These are phyloP conservation scores for Labia minor DNA, from an alignment of 2,888 invertebrate species.

Conservation along the genomic window DNA sequence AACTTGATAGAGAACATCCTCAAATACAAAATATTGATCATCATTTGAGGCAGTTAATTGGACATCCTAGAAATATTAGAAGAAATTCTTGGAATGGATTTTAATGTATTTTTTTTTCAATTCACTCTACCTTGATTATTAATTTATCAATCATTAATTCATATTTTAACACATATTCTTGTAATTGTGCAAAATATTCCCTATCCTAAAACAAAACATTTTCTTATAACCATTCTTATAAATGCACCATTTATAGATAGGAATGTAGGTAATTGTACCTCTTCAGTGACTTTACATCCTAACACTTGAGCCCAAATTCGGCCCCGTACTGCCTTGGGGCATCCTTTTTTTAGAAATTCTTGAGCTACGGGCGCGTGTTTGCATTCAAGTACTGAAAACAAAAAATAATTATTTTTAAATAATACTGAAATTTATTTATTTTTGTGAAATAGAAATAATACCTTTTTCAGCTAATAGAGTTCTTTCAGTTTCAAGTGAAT, in stretches of 20 bases:
- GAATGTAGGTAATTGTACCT: too few species aligned
- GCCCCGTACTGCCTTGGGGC: conserved; percentile 68
- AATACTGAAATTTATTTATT: not conserved
- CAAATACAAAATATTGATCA: conserved; percentile 95
- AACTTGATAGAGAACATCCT: conserved; percentile 87
- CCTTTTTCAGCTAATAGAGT: conserved; percentile 59
- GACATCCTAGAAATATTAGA: conserved; percentile 52
- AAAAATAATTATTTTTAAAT: not conserved
- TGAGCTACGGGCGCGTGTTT: conserved; percentile 81
- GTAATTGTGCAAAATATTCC: conserved; percentile 67
- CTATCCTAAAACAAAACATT: conserved; percentile 46
- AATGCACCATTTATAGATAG: too few species aligned
- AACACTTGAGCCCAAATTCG: conserved; percentile 78
- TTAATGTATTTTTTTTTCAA: too few species aligned
- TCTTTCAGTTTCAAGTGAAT: conserved; percentile 56
- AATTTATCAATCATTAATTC: conserved; percentile 89
- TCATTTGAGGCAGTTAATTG: conserved; percentile 93
- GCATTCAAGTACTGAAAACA: conserved; percentile 50
- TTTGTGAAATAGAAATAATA: too few species aligned
- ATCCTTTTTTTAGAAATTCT: conserved; percentile 79
- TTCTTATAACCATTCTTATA: too few species aligned
- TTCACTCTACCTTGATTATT: conserved; percentile 61
- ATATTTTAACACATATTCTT: conserved; percentile 69
- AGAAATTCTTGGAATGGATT: not conserved
- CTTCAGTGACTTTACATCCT: conserved; percentile 60